A percentile compares a stretch with the other conserved stretches of the same genome.
Evolutionary conservation across 1,140 invertebrate species (phyloP).

Genomic region (Pteromalus puparum): DNA sequence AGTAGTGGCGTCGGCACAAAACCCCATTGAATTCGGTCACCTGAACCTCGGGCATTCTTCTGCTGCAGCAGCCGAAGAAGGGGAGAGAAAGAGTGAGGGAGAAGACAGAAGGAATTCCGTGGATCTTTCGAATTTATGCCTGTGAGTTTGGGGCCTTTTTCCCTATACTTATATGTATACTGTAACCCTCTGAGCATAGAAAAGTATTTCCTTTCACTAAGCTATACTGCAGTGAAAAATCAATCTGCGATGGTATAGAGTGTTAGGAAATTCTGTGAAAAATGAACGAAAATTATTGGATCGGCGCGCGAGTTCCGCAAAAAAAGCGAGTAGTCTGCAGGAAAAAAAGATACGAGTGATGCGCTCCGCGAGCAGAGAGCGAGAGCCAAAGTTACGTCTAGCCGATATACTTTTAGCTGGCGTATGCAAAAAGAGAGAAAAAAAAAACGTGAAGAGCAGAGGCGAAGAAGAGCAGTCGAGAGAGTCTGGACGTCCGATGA

Average conservation of each 20-base stretch:
- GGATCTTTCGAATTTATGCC: constrained; percentile 36
- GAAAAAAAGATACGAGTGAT: not conserved
- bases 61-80: constrained; percentile 1
- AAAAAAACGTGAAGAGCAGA: not conserved
- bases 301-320: too few species aligned
- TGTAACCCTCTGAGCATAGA: too few species aligned
- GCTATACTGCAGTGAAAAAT: not conserved
- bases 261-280: not conserved
- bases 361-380: too few species aligned
- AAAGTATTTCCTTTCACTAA: too few species aligned
- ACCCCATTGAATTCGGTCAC: constrained; percentile 53
- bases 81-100: not conserved
- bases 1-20: constrained; percentile 24
- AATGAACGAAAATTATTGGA: too few species aligned
- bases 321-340: too few species aligned
- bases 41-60: constrained; percentile 44
- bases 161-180: too few species aligned
- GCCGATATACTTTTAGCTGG: constrained; percentile 23
- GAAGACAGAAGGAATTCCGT: constrained; percentile 26
- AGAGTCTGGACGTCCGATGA: constrained; percentile 14
- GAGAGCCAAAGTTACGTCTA: constrained; percentile 22
- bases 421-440: not conserved
- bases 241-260: not conserved
- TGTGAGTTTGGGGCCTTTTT: constrained; percentile 3
- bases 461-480: not conserved